Percentiles rank a stretch among this genome's conserved stretches.
Conservation (phyloP, 2,888 invertebrate species). For the Celastrina argiolus region DNA sequence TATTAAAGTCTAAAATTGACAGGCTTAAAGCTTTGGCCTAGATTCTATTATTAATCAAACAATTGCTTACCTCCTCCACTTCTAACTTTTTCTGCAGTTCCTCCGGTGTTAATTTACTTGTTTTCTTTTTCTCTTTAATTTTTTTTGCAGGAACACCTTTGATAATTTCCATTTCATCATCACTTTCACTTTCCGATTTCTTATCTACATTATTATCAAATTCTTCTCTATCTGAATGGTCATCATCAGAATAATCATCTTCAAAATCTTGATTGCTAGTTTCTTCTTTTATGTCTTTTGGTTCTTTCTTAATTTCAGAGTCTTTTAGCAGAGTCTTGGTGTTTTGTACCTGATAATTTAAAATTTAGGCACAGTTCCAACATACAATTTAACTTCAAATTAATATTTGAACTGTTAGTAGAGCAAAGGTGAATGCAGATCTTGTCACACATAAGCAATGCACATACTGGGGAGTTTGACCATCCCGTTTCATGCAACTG, state of each 20-base stretch:
- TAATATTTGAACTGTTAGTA: too few relatives aligned
- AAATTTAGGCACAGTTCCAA: background rate
- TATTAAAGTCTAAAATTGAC: too few relatives aligned
- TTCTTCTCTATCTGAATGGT: constrained; percentile 31
- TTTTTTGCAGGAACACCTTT: constrained; percentile 62
- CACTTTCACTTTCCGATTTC: constrained; percentile 31
- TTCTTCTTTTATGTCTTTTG: constrained; percentile 43
- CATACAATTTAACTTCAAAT: too few relatives aligned
- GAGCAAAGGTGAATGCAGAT: too few relatives aligned
- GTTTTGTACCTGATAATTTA: constrained; percentile 28
- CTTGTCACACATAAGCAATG: too few relatives aligned
- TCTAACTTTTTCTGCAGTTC: constrained; percentile 71
- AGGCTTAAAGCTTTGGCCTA: too few relatives aligned
- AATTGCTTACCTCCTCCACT: constrained; percentile 54
- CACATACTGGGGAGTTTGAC: too few relatives aligned
- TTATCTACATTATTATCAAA: constrained; percentile 31
- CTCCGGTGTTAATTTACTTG: constrained; percentile 59
- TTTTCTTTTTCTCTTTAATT: constrained; percentile 62
- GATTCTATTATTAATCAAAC: too few relatives aligned
- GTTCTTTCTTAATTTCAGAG: constrained; percentile 39
- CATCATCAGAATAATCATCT: constrained; percentile 33
- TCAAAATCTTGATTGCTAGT: constrained; percentile 33
- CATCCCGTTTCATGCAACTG: too few relatives aligned
- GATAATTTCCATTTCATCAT: constrained; percentile 54
- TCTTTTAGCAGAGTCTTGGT: constrained; percentile 34